These are phyloP conservation scores for Rhizoglyphus robini DNA, from an alignment of 1,140 invertebrate genomes.

Conservation along the genomic window DNA sequence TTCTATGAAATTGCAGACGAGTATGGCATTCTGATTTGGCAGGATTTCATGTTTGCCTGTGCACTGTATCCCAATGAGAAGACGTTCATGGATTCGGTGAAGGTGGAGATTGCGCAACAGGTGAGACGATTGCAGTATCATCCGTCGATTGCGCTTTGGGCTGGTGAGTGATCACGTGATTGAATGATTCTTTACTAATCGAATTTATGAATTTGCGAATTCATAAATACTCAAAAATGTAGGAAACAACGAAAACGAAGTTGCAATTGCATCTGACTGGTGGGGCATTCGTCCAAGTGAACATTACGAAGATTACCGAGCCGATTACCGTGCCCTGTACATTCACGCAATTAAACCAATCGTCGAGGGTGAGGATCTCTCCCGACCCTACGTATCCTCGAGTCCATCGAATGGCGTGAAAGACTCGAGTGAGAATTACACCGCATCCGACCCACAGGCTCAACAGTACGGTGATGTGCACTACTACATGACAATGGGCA, in stretches of 20 bases:
- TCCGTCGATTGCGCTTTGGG: slow-evolving; percentile 58
- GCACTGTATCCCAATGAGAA: slow-evolving; percentile 72
- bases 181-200: too few species aligned
- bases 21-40: slow-evolving; percentile 32
- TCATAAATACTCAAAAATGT: too few species aligned
- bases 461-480: slow-evolving; percentile 61
- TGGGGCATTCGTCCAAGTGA: too few species aligned
- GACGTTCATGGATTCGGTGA: slow-evolving; percentile 57
- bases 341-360: slow-evolving; percentile 54
- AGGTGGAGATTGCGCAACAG: slow-evolving; percentile 65
- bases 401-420: slow-evolving; percentile 81
- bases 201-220: too few species aligned
- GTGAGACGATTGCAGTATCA: slow-evolving; percentile 69
- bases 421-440: slow-evolving; percentile 56
- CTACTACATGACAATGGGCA: slow-evolving; percentile 44
- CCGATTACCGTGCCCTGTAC: slow-evolving; percentile 76
- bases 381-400: slow-evolving; percentile 58
- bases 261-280: slow-evolving; percentile 53
- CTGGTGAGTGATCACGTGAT: too few species aligned
- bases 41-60: slow-evolving; percentile 94
- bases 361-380: slow-evolving; percentile 46
- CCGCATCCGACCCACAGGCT: slow-evolving; percentile 60
- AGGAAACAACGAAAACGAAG: slow-evolving; percentile 98
- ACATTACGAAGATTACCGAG: slow-evolving; percentile 35
- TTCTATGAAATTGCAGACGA: slow-evolving; percentile 63